Conservation (phyloP, 2,888 invertebrate species). For the Lepidochrysops patricia region DNA sequence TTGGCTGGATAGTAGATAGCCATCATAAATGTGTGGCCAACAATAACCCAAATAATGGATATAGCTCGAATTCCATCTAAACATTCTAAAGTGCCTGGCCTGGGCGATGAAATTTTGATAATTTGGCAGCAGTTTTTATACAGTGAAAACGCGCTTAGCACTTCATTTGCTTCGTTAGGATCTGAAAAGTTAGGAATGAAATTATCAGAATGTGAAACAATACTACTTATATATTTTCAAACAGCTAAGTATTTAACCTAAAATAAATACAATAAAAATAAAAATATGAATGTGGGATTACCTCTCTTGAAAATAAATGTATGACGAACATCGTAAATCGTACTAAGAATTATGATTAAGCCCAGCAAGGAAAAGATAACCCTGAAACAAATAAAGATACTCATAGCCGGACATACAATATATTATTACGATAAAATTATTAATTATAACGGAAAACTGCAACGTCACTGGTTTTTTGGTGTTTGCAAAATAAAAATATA, state of each 20-base stretch:
- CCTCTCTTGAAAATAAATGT: constrained; percentile 11
- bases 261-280: not conserved
- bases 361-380: constrained; percentile 1
- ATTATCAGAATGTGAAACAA: not conserved
- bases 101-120: constrained; percentile 35
- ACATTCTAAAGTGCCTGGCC: constrained; percentile 39
- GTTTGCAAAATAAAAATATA: too few species aligned
- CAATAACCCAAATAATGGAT: constrained; percentile 56
- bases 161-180: constrained; percentile 25
- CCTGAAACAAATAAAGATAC: constrained; percentile 1
- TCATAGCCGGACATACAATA: not conserved
- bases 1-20: constrained; percentile 25
- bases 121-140: constrained; percentile 47
- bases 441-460: not conserved
- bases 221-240: too few species aligned
- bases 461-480: too few species aligned
- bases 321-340: constrained; percentile 14
- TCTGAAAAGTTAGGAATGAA: constrained; percentile 27
- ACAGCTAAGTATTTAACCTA: not conserved
- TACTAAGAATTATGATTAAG: constrained; percentile 12
- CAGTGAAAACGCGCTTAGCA: constrained; percentile 33
- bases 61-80: constrained; percentile 52
- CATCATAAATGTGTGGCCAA: constrained; percentile 38
- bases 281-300: not conserved
- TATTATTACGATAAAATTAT: not conserved